Evolutionary conservation across 35 echinoderm and acorn worm species (phyloP), one percentile per base, ranked within the genome.

Genomic region (Eucidaris tribuloides): DNA sequence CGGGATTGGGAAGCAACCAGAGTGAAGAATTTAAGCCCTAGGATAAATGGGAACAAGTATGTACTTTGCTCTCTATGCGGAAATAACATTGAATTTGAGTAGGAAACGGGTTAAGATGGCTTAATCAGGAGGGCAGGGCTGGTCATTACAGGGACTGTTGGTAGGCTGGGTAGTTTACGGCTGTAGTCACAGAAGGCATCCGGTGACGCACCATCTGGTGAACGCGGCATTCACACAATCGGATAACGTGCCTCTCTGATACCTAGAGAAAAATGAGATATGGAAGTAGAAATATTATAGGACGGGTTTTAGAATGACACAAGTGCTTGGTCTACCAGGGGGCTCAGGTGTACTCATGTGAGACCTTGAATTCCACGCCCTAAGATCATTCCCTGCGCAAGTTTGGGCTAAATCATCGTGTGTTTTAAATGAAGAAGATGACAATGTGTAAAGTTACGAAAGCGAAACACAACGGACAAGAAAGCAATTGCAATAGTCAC

Each of bases 181-280:
- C 68, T 74, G 36, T 74, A 74, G 44, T 74, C 68, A 44, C 68
- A 74, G 4, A 35, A 36, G 24, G 68, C 68, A 44, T 74, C n/a
- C 68, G 25, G 35, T 74, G 28, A 74, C 41, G 0, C 38, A 1
- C 14, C 24, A 22, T 25, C 44, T 40, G 25, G 68, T 74, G 68
- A 42, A 74, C n/a, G n/a, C n/a, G 11, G 68, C 68, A 44, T 41
- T 74, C 7, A 74, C n/a, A 74, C 68, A n/a, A 74, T 24, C 68
- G 33, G 15, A 74, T 40, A 24, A 74, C 44, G 3, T n/a, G 68
- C 38, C 37, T 74, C 68, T n/a, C 44, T 33, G 2, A 44, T 36
- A 44, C 68, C 68, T 74, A 25, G 19, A 64, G 13, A n/a, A n/a
- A n/a, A n/a, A n/a, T n/a, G n/a, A n/a, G n/a, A n/a, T n/a, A n/a